Percentiles rank a stretch among this genome's conserved stretches.
Evolutionary conservation across 2,888 invertebrate species (phyloP).

Genomic region (Pseudococcus viburni): DNA sequence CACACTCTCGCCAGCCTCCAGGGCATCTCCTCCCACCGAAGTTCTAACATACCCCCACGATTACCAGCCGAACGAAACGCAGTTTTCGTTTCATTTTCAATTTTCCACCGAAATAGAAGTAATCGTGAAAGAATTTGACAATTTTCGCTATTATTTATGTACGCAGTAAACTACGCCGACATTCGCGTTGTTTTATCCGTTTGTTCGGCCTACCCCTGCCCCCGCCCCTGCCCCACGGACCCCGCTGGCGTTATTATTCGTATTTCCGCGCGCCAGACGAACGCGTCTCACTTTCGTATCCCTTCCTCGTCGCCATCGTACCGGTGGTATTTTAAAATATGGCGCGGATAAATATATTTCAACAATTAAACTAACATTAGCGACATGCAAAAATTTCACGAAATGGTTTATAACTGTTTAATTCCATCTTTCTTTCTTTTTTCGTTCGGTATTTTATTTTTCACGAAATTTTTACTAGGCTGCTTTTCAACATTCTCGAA

Average conservation of each 20-base stretch:
- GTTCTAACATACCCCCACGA: background rate
- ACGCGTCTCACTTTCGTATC: background rate
- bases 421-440: background rate
- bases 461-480: background rate
- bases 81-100: constrained; percentile 44
- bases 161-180: background rate
- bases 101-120: constrained; percentile 8
- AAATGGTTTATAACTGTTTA: constrained; percentile 1
- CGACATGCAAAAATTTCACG: constrained; percentile 18
- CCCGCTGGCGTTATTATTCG: background rate
- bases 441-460: background rate
- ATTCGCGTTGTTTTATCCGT: background rate
- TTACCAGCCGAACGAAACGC: background rate
- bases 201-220: background rate
- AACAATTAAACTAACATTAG: constrained; percentile 43
- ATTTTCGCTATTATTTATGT: constrained; percentile 47
- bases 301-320: background rate
- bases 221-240: background rate
- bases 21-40: background rate
- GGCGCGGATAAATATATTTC: background rate
- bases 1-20: background rate
- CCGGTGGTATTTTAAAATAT: constrained; percentile 9
- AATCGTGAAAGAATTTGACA: constrained; percentile 52
- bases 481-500: background rate
- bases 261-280: background rate